These are phyloP conservation scores for Balearica regulorum DNA, from an alignment of 2,797 vertebrate genomes.

Conservation along the genomic window DNA sequence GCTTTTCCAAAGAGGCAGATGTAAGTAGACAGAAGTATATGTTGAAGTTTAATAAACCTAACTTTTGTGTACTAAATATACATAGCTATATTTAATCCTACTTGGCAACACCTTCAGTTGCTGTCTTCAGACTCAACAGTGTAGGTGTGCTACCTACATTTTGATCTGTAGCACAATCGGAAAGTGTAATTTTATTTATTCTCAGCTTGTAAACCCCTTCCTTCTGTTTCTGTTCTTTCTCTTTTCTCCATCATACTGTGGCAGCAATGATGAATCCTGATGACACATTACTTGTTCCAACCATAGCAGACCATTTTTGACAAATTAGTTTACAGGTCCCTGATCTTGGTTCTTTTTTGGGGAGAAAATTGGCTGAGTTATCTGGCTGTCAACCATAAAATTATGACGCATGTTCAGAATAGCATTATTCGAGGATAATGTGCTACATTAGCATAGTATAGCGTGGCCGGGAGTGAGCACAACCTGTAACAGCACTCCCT, in stretches of 20 bases:
- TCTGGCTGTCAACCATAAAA: background rate
- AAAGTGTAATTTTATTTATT: background rate
- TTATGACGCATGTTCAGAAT: background rate
- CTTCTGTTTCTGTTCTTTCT: background rate
- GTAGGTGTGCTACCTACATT: background rate
- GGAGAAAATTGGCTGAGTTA: background rate
- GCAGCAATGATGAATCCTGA: background rate
- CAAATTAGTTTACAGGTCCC: background rate
- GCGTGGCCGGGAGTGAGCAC: background rate
- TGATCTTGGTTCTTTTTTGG: background rate
- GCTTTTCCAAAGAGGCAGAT: background rate
- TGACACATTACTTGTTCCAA: background rate
- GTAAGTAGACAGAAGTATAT: background rate
- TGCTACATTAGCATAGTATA: background rate
- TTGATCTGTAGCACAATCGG: fast-evolving
- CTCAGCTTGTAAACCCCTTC: background rate
- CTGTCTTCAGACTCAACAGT: background rate
- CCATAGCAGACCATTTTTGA: background rate
- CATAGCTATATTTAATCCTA: background rate
- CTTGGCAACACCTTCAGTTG: background rate
- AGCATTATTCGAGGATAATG: background rate
- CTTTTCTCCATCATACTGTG: background rate
- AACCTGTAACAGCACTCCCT: background rate
- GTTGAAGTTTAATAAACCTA: background rate
- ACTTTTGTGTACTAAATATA: background rate